Base-by-base conservation (phyloP, 1,140 invertebrate genomes). In the Nasonia vitripennis region DNA sequence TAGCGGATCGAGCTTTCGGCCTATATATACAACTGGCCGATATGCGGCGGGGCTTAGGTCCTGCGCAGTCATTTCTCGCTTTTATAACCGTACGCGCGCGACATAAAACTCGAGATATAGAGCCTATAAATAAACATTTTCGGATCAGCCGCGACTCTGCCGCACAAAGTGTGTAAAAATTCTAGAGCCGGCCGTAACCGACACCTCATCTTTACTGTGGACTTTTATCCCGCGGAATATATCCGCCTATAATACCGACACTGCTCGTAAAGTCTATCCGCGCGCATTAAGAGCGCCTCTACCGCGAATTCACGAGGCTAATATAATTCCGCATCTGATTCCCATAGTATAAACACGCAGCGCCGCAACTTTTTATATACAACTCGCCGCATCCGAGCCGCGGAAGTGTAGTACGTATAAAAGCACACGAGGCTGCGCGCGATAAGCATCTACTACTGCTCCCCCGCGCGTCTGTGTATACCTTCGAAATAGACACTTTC, bases 361-460 rank as follows among this genome's bases (percentile, higher is more conserved):
- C 41, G 9, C 51, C n/a, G 48, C 10, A 23, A 20, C 71, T 77
- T 75, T 81, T 82, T 74, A 74, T 67, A 67, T 41, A 3, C 17
- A 23, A 20, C 27, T 27, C 1, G 71, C 81, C 34, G 51, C 71
- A 27, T 27, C 1, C 27, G 17, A 81, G 12, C 2, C 20, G 17
- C 45, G 27, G 71, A 37, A 73, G 70, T 55, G 27, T 5, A 73
- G 10, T 48, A 17, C 14, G 1, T 51, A 48, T 45, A 82, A 74
- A 82, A 31, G 20, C 48, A 74, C 27, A 51, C 74, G 27, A 77
- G 37, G 62, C 20, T 37, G 10, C 81, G 37, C 48, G 81, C 71
- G 81, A 83, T 83, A 67, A 23, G 20, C 73, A 83, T 83, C 74
- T 82, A 48, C 68, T 73, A 27, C 23, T 73, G 67, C n/a, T 41